Percentiles rank a stretch among this genome's conserved stretches.
These are phyloP conservation scores for Drosophila bocqueti DNA, from an alignment of 1,140 invertebrate species.

Conservation along the genomic window DNA sequence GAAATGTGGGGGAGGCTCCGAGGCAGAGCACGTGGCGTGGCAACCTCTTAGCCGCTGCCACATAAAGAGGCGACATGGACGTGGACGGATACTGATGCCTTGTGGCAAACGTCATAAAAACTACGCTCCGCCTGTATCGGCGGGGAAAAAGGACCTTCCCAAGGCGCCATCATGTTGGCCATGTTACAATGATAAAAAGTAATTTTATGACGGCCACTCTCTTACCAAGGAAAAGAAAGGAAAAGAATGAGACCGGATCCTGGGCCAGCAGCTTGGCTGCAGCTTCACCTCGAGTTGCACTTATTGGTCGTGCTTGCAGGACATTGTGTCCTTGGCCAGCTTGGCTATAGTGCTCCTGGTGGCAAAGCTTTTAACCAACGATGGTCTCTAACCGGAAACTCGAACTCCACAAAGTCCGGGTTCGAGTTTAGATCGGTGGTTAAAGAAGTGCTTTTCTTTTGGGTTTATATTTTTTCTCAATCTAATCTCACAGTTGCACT, in stretches of 20 bases:
- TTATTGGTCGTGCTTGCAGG: slow-evolving; percentile 32
- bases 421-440: slow-evolving; percentile 27
- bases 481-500: neutral
- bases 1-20: neutral
- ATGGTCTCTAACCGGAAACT: slow-evolving; percentile 17
- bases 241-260: slow-evolving; percentile 19
- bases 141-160: slow-evolving; percentile 12
- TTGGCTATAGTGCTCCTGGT: slow-evolving; percentile 1
- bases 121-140: slow-evolving; percentile 38
- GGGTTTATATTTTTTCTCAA: neutral
- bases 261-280: slow-evolving; percentile 19
- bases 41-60: slow-evolving; percentile 74
- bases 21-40: slow-evolving; percentile 5
- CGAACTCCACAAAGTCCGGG: slow-evolving; percentile 4
- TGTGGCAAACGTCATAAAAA: slow-evolving; percentile 76
- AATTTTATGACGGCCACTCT: slow-evolving; percentile 80
- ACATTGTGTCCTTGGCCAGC: slow-evolving; percentile 41
- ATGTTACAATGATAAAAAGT: slow-evolving; percentile 84
- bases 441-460: neutral
- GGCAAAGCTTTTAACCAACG: slow-evolving; percentile 40
- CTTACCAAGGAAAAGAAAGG: slow-evolving; percentile 24
- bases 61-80: slow-evolving; percentile 70
- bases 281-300: slow-evolving; percentile 45
- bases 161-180: slow-evolving; percentile 57
- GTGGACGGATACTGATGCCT: slow-evolving; percentile 67